phyloP scores from a whole-genome alignment of 2,888 invertebrate species.

The Listrodromus nycthemerus region DNA sequence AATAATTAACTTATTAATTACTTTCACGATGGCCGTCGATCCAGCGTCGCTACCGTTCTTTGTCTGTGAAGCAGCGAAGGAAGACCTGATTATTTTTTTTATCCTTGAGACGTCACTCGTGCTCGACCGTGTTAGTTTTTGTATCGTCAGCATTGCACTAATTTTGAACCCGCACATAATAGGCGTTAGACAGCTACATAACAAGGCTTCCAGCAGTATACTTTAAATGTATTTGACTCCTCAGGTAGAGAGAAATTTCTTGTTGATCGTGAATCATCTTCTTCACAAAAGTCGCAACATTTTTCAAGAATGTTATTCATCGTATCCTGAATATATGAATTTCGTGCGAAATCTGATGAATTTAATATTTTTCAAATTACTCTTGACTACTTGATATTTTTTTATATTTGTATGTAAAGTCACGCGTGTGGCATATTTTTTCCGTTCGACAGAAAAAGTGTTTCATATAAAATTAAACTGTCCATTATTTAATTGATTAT shows the following conservation, averaged over 20 bases:
- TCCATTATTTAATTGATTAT: too few species aligned
- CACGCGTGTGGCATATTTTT: neutral
- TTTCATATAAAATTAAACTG: too few species aligned
- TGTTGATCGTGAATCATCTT: constrained; percentile 48
- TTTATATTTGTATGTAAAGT: neutral
- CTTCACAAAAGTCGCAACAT: constrained; percentile 18
- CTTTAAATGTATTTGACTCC: neutral
- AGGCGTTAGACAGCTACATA: constrained; percentile 21
- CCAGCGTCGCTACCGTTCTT: constrained; percentile 36
- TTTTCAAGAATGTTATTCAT: neutral
- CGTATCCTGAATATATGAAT: neutral
- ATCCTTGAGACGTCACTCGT: neutral
- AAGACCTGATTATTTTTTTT: constrained; percentile 31
- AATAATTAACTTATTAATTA: constrained; percentile 79
- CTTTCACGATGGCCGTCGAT: constrained; percentile 59
- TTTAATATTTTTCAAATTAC: neutral
- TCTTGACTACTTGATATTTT: neutral
- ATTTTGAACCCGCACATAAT: constrained; percentile 48
- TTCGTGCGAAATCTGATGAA: neutral
- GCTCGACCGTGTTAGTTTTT: neutral
- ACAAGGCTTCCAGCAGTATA: too few species aligned
- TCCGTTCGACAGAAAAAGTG: neutral
- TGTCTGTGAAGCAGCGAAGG: constrained; percentile 33
- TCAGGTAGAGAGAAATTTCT: neutral
- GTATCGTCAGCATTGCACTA: neutral